Evolutionary conservation across 2,888 invertebrate species (phyloP).

Genomic region (Caradrina kadenii): DNA sequence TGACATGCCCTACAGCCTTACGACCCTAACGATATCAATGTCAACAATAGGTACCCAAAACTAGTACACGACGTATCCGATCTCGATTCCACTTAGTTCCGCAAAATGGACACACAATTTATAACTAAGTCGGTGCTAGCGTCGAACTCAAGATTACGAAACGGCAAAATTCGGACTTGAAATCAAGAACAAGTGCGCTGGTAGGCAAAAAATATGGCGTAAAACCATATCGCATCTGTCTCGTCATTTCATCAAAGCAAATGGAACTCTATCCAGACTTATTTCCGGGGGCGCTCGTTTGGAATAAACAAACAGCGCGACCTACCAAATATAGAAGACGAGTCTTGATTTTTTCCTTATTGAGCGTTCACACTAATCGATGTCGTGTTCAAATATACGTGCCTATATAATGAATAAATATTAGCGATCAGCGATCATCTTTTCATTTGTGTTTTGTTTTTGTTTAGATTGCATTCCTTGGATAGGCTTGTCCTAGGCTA

Average conservation of each 20-base stretch:
- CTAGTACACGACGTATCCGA: not conserved
- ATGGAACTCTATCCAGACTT: slow-evolving; percentile 80
- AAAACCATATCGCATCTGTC: slow-evolving; percentile 45
- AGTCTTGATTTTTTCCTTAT: slow-evolving; percentile 83
- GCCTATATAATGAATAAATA: slow-evolving; percentile 65
- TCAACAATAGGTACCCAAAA: no score
- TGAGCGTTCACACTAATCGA: slow-evolving; percentile 76
- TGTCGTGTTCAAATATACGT: slow-evolving; percentile 78
- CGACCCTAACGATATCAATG: no score
- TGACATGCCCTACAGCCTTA: no score
- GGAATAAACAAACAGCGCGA: slow-evolving; percentile 85
- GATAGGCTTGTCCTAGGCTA: not conserved
- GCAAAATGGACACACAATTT: no score
- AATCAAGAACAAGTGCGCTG: no score
- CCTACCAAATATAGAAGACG: slow-evolving; percentile 71
- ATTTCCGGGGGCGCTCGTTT: slow-evolving; percentile 82
- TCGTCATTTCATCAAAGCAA: slow-evolving; percentile 46
- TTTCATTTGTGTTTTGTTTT: not conserved
- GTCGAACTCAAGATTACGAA: no score
- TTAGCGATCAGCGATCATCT: slow-evolving; percentile 48
- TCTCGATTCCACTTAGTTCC: no score
- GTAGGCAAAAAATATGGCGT: slow-evolving; percentile 39
- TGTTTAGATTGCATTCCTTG: not conserved
- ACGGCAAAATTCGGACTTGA: no score
- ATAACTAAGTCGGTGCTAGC: no score